phyloP scores from a whole-genome alignment of 2,888 invertebrate genomes.

The Hirudinaria manillensis region DNA sequence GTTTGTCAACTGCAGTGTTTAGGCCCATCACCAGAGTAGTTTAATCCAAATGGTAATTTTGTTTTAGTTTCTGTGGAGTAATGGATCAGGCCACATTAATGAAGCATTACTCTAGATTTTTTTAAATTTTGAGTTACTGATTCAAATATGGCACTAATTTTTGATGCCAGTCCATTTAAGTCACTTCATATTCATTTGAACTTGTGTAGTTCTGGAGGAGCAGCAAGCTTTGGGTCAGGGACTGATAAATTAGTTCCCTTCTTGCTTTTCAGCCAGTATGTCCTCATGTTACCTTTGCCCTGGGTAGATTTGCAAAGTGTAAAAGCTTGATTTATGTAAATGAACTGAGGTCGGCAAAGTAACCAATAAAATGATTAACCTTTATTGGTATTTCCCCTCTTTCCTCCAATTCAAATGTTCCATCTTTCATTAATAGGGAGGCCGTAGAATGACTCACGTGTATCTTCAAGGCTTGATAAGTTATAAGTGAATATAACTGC shows the following conservation, averaged over 20 bases:
- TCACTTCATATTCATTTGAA: constrained; percentile 25
- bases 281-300: constrained; percentile 33
- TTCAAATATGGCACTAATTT: too few species aligned
- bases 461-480: constrained; percentile 23
- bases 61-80: too few species aligned
- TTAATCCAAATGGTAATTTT: too few species aligned
- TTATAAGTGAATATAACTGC: neutral
- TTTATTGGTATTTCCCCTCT: constrained; percentile 27
- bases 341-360: neutral
- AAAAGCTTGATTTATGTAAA: neutral
- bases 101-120: too few species aligned
- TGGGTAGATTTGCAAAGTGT: neutral
- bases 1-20: too few species aligned
- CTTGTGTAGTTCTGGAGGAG: constrained; percentile 24
- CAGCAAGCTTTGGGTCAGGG: constrained; percentile 28
- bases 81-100: too few species aligned
- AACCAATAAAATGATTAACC: constrained; percentile 1
- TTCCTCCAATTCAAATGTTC: constrained; percentile 2
- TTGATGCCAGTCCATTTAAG: too few species aligned
- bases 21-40: too few species aligned
- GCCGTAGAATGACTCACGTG: constrained; percentile 25
- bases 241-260: constrained; percentile 12
- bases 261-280: constrained; percentile 33
- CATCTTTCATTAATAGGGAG: neutral
- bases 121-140: too few species aligned